phyloP scores from a whole-genome alignment of 2,113 vertebrate genomes.

The Thunnus thynnus region DNA sequence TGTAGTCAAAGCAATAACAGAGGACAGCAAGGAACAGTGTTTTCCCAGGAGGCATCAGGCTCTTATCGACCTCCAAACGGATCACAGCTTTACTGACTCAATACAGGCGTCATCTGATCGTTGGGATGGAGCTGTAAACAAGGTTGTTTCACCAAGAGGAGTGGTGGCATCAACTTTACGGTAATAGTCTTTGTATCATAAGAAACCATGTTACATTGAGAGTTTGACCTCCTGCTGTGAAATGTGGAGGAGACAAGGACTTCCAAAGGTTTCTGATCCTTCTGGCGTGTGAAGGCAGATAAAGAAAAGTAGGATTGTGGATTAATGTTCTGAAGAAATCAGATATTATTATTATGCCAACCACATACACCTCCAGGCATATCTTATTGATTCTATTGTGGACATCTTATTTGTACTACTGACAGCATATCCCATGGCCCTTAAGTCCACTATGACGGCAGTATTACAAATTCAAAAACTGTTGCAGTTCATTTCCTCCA shows the following conservation, averaged over 20 bases:
- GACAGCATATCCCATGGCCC: background rate
- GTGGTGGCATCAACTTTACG: background rate
- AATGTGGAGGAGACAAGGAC: slow-evolving; percentile 1
- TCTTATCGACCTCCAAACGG: slow-evolving; percentile 16
- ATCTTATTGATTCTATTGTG: slow-evolving; percentile 4
- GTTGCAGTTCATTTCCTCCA: background rate
- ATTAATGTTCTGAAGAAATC: background rate
- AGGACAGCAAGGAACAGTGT: background rate
- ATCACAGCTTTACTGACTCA: slow-evolving; percentile 21
- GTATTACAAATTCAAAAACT: background rate
- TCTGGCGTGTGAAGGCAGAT: background rate
- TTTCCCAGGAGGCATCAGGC: slow-evolving; percentile 6
- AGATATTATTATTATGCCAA: slow-evolving; percentile 21
- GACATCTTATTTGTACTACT: slow-evolving; percentile 6
- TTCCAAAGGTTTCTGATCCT: background rate
- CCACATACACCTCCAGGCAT: background rate
- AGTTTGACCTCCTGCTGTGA: background rate
- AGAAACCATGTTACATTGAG: slow-evolving; percentile 2
- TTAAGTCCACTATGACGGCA: background rate
- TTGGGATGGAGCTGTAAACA: slow-evolving; percentile 23
- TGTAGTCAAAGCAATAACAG: background rate
- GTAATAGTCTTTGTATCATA: background rate
- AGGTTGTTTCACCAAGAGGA: background rate
- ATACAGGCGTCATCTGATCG: background rate
- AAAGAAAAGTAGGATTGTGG: background rate